Percentiles rank a stretch among this genome's conserved stretches.
Conservation (phyloP, 2,888 invertebrate species). For the Drosophila neotestacea region DNA sequence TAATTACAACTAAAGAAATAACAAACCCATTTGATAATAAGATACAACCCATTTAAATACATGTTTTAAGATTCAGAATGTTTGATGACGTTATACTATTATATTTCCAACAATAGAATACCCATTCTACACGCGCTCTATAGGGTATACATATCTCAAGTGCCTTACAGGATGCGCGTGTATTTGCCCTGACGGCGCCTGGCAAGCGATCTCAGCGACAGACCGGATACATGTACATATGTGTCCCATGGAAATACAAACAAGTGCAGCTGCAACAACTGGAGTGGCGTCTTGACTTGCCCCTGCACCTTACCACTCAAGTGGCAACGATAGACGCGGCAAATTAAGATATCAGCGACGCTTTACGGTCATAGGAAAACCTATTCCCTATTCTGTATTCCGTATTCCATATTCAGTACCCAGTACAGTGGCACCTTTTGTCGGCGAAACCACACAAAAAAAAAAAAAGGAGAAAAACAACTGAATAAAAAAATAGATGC, state of each 20-base stretch:
- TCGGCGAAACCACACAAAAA: constrained; percentile 46
- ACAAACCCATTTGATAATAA: no score
- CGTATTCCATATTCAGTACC: constrained; percentile 4
- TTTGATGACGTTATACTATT: no score
- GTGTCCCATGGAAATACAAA: constrained; percentile 66
- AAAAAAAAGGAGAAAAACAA: constrained; percentile 13
- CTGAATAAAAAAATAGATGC: constrained; percentile 32
- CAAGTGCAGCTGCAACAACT: constrained; percentile 74
- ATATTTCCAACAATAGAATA: neutral
- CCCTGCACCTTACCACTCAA: constrained; percentile 36
- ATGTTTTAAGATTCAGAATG: no score
- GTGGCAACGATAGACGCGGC: constrained; percentile 68
- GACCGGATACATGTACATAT: constrained; percentile 67
- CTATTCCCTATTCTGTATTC: constrained; percentile 54
- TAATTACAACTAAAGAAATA: no score
- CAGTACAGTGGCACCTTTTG: constrained; percentile 71
- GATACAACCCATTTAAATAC: no score
- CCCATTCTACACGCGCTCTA: neutral
- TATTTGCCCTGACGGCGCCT: constrained; percentile 67
- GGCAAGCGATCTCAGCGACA: constrained; percentile 35
- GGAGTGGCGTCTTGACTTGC: constrained; percentile 59
- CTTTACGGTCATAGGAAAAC: constrained; percentile 56
- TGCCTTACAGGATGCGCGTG: constrained; percentile 70
- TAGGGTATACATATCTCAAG: constrained; percentile 61
- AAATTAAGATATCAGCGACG: constrained; percentile 81